These are phyloP conservation scores for Sebastes matsubarae DNA, from an alignment of 2,797 vertebrate species.

Conservation along the genomic window DNA sequence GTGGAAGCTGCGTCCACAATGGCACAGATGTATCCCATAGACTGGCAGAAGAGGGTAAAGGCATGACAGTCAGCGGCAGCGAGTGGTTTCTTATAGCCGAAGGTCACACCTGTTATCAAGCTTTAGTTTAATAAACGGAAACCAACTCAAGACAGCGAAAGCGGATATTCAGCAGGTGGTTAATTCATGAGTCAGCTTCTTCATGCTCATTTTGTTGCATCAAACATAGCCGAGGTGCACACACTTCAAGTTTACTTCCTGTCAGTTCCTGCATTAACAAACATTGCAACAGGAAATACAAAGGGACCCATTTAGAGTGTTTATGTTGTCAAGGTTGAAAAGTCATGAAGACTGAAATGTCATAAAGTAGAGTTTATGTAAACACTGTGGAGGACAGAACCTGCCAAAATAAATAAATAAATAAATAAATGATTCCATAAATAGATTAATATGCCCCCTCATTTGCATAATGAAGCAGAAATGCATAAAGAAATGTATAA, in stretches of 20 bases:
- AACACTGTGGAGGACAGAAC: not conserved
- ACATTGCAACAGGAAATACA: not conserved
- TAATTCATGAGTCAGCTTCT: slow-evolving; percentile 1
- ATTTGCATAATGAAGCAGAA: too few relatives aligned
- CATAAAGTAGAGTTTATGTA: not conserved
- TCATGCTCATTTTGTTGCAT: not conserved
- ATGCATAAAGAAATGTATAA: too few relatives aligned
- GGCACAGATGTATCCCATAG: slow-evolving; percentile 3
- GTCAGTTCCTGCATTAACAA: not conserved
- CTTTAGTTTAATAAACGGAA: not conserved
- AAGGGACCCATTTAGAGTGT: not conserved
- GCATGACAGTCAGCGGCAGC: not conserved
- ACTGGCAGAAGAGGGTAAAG: not conserved
- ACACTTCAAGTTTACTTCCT: not conserved
- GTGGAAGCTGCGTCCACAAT: slow-evolving; percentile 29
- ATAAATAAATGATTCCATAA: too few relatives aligned
- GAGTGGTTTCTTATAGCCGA: not conserved
- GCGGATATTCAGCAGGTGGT: not conserved
- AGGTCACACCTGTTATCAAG: not conserved
- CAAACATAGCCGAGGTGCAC: not conserved
- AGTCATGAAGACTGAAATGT: not conserved
- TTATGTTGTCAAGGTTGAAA: too few relatives aligned
- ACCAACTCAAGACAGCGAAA: not conserved
- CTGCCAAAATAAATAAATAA: too few relatives aligned
- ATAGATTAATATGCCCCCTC: too few relatives aligned